Base-by-base conservation (phyloP, 2,797 vertebrate genomes). In the Avahi laniger region DNA sequence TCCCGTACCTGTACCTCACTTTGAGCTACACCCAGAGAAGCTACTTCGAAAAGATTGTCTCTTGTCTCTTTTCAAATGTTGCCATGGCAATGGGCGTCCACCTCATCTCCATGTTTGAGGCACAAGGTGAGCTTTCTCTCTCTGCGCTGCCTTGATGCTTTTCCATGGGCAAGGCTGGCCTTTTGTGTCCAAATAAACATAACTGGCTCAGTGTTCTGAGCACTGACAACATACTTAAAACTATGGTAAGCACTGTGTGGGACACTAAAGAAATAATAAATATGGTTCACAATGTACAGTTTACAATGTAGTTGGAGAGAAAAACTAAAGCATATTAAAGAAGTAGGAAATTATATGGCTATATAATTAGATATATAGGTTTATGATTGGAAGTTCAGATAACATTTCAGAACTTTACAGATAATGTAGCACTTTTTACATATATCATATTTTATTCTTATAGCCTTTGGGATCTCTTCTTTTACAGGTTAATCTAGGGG, bases 71-170 rank as follows among this genome's bases (percentile, higher is more conserved):
- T 98, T 99, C 99, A 90, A 99, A 99, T 0, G 99, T 99, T 87
- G 99, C 99, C 98, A 99, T 99, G 99, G 99, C 99, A 82, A 99
- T 99, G 99, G 99, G 99, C 46, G 98, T 99, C 1, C 99, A 99
- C 97, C 98, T 99, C 7, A 99, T 99, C 14, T 99, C 99, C 95
- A 99, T 99, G 98, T 99, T 99, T 15, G 99, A 99, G 98, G 99
- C 99, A 97, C 99, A 99, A 99, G 99, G 99, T 99, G 91, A 99
- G 98, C 35, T 0, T 41, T 50, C 38, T 69, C 41, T 48, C 33
- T 50, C 5, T 41, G 57, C 50, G 41, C 9, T 12, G 11, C 57
- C 9, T 50, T 18, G 11, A 50, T 61, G 69, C 20, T 54, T 76
- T 35, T 14, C 52, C 38, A 3, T 5, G n/a, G 17, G 17, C 57